phyloP scores from a whole-genome alignment of 2,797 vertebrate species.

The Pipistrellus kuhlii region DNA sequence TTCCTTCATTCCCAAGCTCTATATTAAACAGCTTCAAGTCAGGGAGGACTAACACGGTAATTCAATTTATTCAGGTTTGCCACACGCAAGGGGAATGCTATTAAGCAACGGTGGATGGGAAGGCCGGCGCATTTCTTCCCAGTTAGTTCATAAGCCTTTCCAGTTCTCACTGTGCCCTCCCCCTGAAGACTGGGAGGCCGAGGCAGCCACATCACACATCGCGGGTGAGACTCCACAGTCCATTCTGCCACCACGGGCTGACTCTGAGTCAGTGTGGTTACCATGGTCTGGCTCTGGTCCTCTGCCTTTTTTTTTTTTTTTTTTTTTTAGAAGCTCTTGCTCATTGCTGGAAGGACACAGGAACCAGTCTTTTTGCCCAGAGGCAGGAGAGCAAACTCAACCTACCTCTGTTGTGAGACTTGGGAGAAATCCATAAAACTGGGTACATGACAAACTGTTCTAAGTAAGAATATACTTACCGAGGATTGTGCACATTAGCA shows the following conservation, averaged over 20 bases:
- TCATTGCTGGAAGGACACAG: not conserved
- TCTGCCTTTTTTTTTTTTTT: not conserved
- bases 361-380: not conserved
- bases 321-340: not conserved
- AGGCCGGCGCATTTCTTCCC: not conserved
- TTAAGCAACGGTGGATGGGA: not conserved
- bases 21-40: conserved; percentile 54
- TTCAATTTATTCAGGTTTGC: conserved; percentile 60
- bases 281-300: not conserved
- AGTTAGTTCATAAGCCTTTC: not conserved
- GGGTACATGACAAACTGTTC: not conserved
- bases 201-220: not conserved
- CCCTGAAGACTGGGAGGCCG: not conserved
- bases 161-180: not conserved
- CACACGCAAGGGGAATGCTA: conserved; percentile 22
- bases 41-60: conserved; percentile 15
- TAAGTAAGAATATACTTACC: not conserved
- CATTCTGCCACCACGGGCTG: not conserved
- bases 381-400: not conserved
- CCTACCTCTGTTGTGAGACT: not conserved
- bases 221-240: not conserved
- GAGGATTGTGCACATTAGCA: not conserved
- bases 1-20: conserved; percentile 53
- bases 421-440: not conserved
- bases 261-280: conserved; percentile 8